A percentile compares a stretch with the other conserved stretches of the same genome.
Conservation (phyloP, 1,140 invertebrate species). For the Trichogramma pretiosum region DNA sequence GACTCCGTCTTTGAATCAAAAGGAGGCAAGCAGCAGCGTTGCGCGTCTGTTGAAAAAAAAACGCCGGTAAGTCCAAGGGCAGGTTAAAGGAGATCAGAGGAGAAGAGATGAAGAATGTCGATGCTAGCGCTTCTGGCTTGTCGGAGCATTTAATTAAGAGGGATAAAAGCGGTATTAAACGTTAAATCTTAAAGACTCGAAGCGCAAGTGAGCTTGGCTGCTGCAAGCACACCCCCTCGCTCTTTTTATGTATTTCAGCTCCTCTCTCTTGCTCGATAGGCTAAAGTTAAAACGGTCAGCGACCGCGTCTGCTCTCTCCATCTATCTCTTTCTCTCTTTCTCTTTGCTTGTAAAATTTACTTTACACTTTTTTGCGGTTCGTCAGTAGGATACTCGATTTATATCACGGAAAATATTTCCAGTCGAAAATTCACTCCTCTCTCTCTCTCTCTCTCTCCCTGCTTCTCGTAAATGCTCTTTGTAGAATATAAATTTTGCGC, state of each 20-base stretch:
- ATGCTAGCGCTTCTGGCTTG: no score
- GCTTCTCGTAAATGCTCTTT: neutral
- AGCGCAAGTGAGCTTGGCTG: slow-evolving; percentile 7
- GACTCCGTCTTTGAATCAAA: no score
- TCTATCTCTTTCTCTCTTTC: neutral
- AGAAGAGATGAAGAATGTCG: slow-evolving; percentile 5
- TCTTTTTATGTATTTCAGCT: slow-evolving; percentile 16
- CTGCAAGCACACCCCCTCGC: no score
- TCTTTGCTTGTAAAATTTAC: slow-evolving; percentile 3
- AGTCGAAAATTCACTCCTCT: neutral
- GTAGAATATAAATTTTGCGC: neutral
- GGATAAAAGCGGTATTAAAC: slow-evolving; percentile 35
- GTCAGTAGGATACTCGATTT: neutral
- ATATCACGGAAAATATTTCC: neutral
- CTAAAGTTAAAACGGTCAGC: slow-evolving; percentile 32
- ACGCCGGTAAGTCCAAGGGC: neutral
- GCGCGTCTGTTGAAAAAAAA: neutral
- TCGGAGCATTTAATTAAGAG: slow-evolving; percentile 38
- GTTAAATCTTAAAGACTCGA: slow-evolving; percentile 21
- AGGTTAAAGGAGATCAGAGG: slow-evolving; percentile 1
- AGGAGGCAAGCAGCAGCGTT: neutral
- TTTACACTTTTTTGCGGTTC: slow-evolving; percentile 6
- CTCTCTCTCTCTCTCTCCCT: neutral
- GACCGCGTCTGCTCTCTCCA: slow-evolving; percentile 11
- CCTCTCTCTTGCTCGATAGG: slow-evolving; percentile 13